A percentile compares a stretch with the other conserved stretches of the same genome.
Conservation (phyloP, 2,888 invertebrate genomes). For the Drosophila silvestris region DNA sequence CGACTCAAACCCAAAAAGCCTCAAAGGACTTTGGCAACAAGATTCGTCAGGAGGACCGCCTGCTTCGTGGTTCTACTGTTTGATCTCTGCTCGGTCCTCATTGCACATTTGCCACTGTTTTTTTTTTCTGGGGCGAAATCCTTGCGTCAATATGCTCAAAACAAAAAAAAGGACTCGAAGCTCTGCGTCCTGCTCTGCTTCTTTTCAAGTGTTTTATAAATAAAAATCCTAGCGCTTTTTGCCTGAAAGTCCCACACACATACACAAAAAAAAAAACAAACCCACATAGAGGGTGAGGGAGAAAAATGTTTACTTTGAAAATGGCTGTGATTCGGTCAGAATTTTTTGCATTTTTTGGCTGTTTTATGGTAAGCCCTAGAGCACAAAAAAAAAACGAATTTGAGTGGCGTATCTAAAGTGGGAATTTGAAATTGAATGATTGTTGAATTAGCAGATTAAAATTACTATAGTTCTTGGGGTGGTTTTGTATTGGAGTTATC, state of each 20-base stretch:
- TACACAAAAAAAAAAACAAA: background rate
- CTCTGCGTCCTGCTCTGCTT: slow-evolving; percentile 56
- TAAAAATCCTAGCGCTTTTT: slow-evolving; percentile 65
- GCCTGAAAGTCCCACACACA: slow-evolving; percentile 35
- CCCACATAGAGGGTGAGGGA: background rate
- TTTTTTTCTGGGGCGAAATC: slow-evolving; percentile 55
- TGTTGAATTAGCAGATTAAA: slow-evolving; percentile 74
- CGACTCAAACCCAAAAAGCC: slow-evolving; percentile 45
- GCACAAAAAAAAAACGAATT: slow-evolving; percentile 30
- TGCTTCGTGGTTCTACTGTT: slow-evolving; percentile 59
- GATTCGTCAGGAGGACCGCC: slow-evolving; percentile 25
- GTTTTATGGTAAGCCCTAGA: slow-evolving; percentile 17
- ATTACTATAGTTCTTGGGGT: slow-evolving; percentile 2
- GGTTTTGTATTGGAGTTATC: background rate
- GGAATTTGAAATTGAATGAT: slow-evolving; percentile 64
- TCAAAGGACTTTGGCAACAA: slow-evolving; percentile 46
- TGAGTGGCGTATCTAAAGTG: slow-evolving; percentile 57
- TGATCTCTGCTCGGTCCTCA: slow-evolving; percentile 68
- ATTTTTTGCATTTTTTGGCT: slow-evolving; percentile 31
- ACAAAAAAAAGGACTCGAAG: slow-evolving; percentile 41
- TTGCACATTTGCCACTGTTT: slow-evolving; percentile 61
- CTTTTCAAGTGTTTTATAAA: slow-evolving; percentile 76
- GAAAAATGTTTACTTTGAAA: slow-evolving; percentile 72
- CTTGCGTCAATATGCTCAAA: slow-evolving; percentile 68
- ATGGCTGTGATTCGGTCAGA: slow-evolving; percentile 73